Conservation (phyloP, 2,888 invertebrate species). For the Silvanus unidentatus region DNA sequence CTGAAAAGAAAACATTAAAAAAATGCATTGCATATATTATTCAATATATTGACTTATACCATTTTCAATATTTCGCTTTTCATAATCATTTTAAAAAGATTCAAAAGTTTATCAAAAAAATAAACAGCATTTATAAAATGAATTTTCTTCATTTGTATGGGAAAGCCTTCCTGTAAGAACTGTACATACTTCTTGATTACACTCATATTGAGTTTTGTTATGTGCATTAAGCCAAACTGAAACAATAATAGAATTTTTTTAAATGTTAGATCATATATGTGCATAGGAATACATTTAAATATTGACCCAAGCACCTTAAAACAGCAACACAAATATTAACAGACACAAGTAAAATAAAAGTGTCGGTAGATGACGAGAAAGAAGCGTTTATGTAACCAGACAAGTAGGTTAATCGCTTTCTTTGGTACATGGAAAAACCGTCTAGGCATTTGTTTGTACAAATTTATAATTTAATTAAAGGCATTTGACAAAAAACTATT, state of each 20-base stretch:
- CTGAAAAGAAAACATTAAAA: conserved; percentile 40
- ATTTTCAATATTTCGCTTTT: conserved; percentile 28
- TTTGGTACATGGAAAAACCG: too few species aligned
- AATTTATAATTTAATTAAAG: too few species aligned
- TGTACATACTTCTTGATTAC: conserved; percentile 27
- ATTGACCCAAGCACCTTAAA: too few species aligned
- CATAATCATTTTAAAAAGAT: conserved; percentile 39
- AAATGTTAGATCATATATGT: neutral
- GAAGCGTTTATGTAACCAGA: too few species aligned
- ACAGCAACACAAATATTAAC: too few species aligned
- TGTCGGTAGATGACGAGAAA: too few species aligned
- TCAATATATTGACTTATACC: conserved; percentile 18
- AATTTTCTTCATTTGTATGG: conserved; percentile 41
- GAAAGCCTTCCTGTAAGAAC: conserved; percentile 41
- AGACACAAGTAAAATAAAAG: too few species aligned
- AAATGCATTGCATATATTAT: neutral
- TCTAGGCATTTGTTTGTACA: too few species aligned
- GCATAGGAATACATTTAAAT: too few species aligned
- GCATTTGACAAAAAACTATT: too few species aligned
- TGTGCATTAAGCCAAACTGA: conserved; percentile 28
- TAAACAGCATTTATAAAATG: conserved; percentile 44
- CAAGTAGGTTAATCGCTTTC: too few species aligned
- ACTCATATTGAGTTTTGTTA: conserved; percentile 28
- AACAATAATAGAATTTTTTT: neutral
- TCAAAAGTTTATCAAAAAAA: conserved; percentile 40